Base-by-base conservation (phyloP, 2,888 invertebrate species). In the Lasioglossum villosulum region DNA sequence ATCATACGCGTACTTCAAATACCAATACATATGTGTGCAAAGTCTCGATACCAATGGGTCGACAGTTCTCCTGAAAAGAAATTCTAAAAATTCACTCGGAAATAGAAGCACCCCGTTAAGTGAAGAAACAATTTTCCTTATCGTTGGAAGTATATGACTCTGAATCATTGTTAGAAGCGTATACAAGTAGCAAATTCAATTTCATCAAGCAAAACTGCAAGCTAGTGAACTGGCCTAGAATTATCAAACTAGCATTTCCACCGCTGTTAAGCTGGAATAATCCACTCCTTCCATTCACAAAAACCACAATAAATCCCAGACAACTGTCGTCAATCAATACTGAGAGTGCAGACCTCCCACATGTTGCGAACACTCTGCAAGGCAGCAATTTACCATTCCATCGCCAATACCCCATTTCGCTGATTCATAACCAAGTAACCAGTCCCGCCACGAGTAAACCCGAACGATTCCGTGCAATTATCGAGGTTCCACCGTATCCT, bases 321-420 rank as follows among this genome's bases (percentile, higher is more conserved):
- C 30, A 8, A 34, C 8, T 19, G 63, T 19, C 19, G 30, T 34
- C 63, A 30, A 63, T 16, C 19, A 63, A 8, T 19, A 16, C 63
- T 19, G 30, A 63, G 30, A 63, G 63, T 63, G 63, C 63, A n/a
- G 56, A 56, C 56, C 56, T 12, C 56, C n/a, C 56, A 56, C 56
- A 56, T n/a, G n/a, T 56, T n/a, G 56, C 56, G n/a, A 56, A n/a
- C n/a, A 56, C 12, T 12, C n/a, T n/a, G 19, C n/a, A 56, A n/a
- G n/a, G n/a, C 56, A 4, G n/a, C n/a, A 56, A 56, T 56, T 56
- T n/a, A n/a, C 56, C 56, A 56, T n/a, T 56, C 56, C 56, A 56
- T 56, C 56, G n/a, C 3, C 12, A n/a, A 56, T 56, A 56, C 56
- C 56, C 56, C n/a, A 27, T 56, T 56, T 80, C 59, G 39, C n/a